A percentile compares a stretch with the other conserved stretches of the same genome.
Evolutionary conservation across 2,888 invertebrate species (phyloP).

Genomic region (Argyra leucocephala): DNA sequence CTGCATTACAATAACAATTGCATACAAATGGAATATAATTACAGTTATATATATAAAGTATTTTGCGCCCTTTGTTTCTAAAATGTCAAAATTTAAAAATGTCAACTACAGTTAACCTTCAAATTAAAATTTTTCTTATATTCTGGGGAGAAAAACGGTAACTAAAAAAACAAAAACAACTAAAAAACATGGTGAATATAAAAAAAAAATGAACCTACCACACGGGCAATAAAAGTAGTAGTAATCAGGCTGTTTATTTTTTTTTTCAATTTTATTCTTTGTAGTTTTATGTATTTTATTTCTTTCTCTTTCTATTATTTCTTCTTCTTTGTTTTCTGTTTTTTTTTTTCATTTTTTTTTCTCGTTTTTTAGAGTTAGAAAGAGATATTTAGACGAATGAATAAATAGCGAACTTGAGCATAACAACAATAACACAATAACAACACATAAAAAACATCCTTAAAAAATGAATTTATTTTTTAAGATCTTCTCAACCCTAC

Average conservation of each 20-base stretch:
- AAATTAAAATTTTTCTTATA: background rate
- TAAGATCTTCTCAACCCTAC: too few relatives aligned
- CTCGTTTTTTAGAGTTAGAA: background rate
- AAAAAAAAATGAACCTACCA: background rate
- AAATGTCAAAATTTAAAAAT: background rate
- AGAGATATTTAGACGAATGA: background rate
- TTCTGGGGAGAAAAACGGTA: background rate
- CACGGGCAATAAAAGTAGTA: conserved; percentile 11
- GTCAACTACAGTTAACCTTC: background rate
- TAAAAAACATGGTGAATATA: background rate
- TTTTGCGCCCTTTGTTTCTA: too few relatives aligned
- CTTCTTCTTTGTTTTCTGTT: background rate
- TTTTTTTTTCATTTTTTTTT: background rate
- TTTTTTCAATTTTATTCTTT: background rate
- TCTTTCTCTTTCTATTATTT: background rate
- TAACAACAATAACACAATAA: background rate
- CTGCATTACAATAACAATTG: too few relatives aligned
- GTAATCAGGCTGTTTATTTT: conserved; percentile 8
- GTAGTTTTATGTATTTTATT: background rate
- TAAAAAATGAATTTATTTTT: too few relatives aligned
- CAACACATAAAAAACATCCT: too few relatives aligned
- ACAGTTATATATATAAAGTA: too few relatives aligned
- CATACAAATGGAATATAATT: too few relatives aligned
- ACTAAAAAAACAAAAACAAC: too few relatives aligned
- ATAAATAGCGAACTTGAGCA: background rate